Evolutionary conservation across 2,797 vertebrate genomes (phyloP).

Genomic region (Darevskia nairensis): DNA sequence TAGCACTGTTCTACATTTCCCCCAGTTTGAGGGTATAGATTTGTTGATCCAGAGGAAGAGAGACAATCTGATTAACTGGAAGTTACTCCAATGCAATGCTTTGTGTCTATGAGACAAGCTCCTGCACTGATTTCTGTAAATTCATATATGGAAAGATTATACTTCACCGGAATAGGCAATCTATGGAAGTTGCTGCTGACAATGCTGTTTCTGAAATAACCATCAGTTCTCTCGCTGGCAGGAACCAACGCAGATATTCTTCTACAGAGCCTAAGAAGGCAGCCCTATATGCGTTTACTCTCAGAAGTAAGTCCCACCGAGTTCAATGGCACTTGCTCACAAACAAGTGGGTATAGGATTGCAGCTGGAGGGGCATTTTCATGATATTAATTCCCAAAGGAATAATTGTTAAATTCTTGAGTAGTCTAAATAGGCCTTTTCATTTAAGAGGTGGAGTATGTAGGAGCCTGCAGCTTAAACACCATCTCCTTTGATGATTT

Average conservation of each 20-base stretch:
- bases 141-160: background rate
- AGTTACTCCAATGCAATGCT: background rate
- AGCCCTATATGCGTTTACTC: background rate
- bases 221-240: background rate
- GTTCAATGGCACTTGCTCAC: background rate
- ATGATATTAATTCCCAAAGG: background rate
- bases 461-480: background rate
- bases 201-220: background rate
- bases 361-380: background rate
- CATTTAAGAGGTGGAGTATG: background rate
- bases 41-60: background rate
- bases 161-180: background rate
- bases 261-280: background rate
- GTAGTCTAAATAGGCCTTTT: background rate
- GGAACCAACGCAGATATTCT: too few species aligned
- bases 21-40: background rate
- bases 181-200: background rate
- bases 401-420: background rate
- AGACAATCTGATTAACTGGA: background rate
- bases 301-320: background rate
- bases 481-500: background rate
- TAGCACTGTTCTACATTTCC: background rate
- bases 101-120: background rate
- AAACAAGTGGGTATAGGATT: background rate
- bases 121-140: background rate